Evolutionary conservation across 2,888 invertebrate genomes (phyloP).

Genomic region (Calameuta filiformis): DNA sequence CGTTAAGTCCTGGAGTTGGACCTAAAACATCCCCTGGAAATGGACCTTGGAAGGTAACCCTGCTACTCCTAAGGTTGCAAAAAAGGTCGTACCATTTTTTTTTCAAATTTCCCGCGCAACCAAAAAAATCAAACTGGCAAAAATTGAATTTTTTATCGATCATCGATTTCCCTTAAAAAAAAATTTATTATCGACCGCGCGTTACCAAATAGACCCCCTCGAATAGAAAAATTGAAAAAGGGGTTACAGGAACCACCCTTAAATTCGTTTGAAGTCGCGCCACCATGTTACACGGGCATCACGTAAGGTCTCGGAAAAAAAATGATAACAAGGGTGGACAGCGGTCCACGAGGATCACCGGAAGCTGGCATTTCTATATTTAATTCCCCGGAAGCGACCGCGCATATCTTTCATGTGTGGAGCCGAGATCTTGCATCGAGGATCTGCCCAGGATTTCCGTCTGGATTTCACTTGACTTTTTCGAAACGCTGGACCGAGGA

Average conservation of each 20-base stretch:
- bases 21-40: background rate
- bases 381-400: background rate
- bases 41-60: background rate
- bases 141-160: background rate
- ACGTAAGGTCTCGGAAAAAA: background rate
- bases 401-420: too few species aligned
- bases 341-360: background rate
- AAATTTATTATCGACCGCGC: background rate
- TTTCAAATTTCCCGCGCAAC: background rate
- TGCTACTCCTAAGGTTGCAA: too few species aligned
- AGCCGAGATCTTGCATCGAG: background rate
- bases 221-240: background rate
- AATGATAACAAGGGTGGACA: slow-evolving; percentile 1
- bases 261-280: background rate
- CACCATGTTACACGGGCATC: background rate
- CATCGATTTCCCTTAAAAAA: background rate
- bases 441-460: background rate
- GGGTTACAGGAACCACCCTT: background rate
- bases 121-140: background rate
- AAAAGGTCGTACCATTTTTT: background rate
- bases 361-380: background rate
- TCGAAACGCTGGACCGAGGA: too few species aligned
- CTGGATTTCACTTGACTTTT: background rate
- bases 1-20: background rate
- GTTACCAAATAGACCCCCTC: background rate